Conservation (phyloP, 2,113 vertebrate species). For the Myotis davidii region DNA sequence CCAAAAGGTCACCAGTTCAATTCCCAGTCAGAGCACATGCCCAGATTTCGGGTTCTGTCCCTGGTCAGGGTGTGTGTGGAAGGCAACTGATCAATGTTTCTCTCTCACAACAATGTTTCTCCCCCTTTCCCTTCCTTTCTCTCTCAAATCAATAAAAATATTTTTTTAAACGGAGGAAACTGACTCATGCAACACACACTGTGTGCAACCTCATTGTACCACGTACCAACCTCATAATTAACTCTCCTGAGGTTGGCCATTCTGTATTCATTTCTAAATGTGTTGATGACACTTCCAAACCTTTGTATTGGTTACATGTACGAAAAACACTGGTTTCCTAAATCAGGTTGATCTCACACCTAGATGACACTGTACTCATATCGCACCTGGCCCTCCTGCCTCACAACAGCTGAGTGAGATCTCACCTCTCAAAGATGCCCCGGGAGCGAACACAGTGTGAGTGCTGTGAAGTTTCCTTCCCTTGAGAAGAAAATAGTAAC, state of each 20-base stretch:
- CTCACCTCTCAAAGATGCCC: neutral
- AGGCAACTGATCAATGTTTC: too few relatives aligned
- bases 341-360: neutral
- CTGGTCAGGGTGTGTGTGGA: too few relatives aligned
- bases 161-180: neutral
- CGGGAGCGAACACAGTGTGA: neutral
- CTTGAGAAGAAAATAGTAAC: neutral
- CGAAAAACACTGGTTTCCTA: neutral
- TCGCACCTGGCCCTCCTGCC: slow-evolving; percentile 6
- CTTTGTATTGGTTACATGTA: neutral
- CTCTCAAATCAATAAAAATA: too few relatives aligned
- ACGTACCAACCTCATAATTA: fast-evolving
- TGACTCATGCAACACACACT: neutral
- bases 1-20: too few relatives aligned
- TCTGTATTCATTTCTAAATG: neutral
- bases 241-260: fast-evolving
- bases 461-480: neutral
- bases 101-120: too few relatives aligned
- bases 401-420: neutral
- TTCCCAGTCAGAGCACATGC: too few relatives aligned
- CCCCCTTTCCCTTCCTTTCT: too few relatives aligned
- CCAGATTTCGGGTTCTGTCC: too few relatives aligned
- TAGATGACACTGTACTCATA: neutral
- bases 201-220: neutral
- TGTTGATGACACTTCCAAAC: neutral